Evolutionary conservation across 1,140 invertebrate species (phyloP).

Genomic region (Philotrypesis tridentata): DNA sequence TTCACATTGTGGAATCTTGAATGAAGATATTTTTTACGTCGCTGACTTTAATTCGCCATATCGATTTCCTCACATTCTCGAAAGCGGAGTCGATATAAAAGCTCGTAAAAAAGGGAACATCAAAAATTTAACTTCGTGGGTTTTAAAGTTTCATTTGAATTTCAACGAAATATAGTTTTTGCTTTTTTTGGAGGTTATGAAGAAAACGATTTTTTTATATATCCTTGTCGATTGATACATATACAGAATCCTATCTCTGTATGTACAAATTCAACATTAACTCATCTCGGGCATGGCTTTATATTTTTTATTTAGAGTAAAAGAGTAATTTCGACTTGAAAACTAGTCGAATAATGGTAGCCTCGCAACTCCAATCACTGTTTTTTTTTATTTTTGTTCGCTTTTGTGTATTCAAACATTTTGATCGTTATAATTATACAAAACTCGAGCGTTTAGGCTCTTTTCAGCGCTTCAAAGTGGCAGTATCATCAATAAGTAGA

Average conservation of each 20-base stretch:
- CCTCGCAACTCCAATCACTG: not conserved
- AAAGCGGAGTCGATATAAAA: slow-evolving; percentile 37
- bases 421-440: slow-evolving; percentile 55
- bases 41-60: slow-evolving; percentile 2
- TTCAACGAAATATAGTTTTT: slow-evolving; percentile 36
- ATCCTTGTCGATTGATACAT: not conserved
- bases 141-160: slow-evolving; percentile 26
- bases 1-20: not conserved
- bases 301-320: slow-evolving; percentile 21
- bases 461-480: slow-evolving; percentile 50
- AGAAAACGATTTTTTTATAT: slow-evolving; percentile 32
- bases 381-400: slow-evolving; percentile 24
- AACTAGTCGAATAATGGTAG: not conserved
- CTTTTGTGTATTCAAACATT: slow-evolving; percentile 18
- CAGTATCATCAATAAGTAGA: slow-evolving; percentile 61
- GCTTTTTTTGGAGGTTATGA: slow-evolving; percentile 30
- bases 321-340: slow-evolving; percentile 6
- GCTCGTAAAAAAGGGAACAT: slow-evolving; percentile 41
- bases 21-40: not conserved
- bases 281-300: not conserved
- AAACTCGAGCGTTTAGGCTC: slow-evolving; percentile 49
- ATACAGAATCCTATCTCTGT: slow-evolving; percentile 10
- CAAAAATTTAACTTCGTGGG: slow-evolving; percentile 19
- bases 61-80: not conserved
- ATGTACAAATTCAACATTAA: slow-evolving; percentile 22